phyloP scores from a whole-genome alignment of 2,888 invertebrate genomes.

The Agapetus fuscipes region DNA sequence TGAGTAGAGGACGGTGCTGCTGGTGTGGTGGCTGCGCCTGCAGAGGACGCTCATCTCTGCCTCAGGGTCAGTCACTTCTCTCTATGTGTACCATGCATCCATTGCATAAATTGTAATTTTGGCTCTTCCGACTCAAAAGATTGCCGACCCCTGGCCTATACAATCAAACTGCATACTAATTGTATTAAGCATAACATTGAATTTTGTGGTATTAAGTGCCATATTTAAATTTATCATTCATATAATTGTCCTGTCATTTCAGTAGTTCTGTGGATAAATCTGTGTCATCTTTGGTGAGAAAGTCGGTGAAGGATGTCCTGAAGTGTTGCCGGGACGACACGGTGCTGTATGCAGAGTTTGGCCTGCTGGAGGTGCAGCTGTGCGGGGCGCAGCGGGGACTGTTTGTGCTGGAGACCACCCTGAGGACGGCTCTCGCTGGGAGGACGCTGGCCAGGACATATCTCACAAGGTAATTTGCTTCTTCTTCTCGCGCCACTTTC shows the following conservation, averaged over 20 bases:
- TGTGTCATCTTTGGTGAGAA: conserved; percentile 7
- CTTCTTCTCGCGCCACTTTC: no score
- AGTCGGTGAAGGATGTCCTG: conserved; percentile 16
- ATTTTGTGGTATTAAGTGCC: no score
- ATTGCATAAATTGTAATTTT: neutral
- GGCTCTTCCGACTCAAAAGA: no score
- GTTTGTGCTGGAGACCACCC: conserved; percentile 21
- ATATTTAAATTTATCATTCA: no score
- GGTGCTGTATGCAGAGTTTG: conserved; percentile 30
- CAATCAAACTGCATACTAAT: neutral
- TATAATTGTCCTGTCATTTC: no score
- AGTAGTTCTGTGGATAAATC: no score
- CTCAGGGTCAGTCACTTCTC: no score
- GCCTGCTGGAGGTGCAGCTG: conserved; percentile 27
- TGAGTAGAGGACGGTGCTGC: conserved; percentile 44
- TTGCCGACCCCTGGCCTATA: no score
- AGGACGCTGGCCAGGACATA: conserved; percentile 7
- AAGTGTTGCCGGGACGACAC: conserved; percentile 16
- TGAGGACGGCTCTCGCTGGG: conserved; percentile 11
- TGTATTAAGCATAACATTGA: no score
- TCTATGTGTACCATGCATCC: no score
- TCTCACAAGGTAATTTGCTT: conserved; percentile 14
- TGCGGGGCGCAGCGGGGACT: conserved; percentile 14
- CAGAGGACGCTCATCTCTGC: conserved; percentile 34
- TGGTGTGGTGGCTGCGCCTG: conserved; percentile 55